Evolutionary conservation across 2,113 vertebrate species (phyloP), one percentile per base, ranked within the genome.

Genomic region (Podarcis muralis): DNA sequence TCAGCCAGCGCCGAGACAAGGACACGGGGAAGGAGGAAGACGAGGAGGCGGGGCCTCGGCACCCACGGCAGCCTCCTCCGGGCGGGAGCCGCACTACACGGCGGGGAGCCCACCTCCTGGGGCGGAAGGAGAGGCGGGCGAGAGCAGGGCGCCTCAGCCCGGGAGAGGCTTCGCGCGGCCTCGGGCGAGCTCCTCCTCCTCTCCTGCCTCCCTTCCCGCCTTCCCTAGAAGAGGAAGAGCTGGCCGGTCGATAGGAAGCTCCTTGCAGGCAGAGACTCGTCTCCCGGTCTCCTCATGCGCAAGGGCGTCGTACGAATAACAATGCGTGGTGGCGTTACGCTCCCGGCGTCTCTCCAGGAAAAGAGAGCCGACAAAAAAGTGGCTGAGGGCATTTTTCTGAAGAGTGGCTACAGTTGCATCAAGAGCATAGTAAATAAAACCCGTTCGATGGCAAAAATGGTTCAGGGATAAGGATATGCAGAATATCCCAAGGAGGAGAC

Each of bases 21-120:
- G 87, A 4, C 83, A 1, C n/a, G 8, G 40, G 13, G n/a, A 3
- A 27, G 48, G 69, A 75, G 71, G 69, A 25, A 53, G 16, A 25
- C 43, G 71, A 16, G 43, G 81, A 37, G 72, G 32, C 22, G 40
- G 62, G 57, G 30, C 40, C 9, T 12, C 78, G 6, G 40, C 69
- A 15, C 8, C 57, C 53, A 27, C 83, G 85, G 88, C 88, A 85
- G 76, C 88, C 69, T 74, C 88, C 83, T 25, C 77, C 68, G 88
- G 83, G 35, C 20, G 83, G 68, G 57, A 85, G 83, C 68, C 66
- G 77, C 77, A 66, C 30, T 85, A 4, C 88, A 85, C 53, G 2
- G 53, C 69, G 48, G 9, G 48, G 48, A 75, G 48, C 59, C 77
- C 77, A 20, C 57, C 12, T 53, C 8, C 20, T 4, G 6, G 22